Percentiles rank a stretch among this genome's conserved stretches.
Conservation (phyloP, 2,113 vertebrate species). For the Pseudopipra pipra region DNA sequence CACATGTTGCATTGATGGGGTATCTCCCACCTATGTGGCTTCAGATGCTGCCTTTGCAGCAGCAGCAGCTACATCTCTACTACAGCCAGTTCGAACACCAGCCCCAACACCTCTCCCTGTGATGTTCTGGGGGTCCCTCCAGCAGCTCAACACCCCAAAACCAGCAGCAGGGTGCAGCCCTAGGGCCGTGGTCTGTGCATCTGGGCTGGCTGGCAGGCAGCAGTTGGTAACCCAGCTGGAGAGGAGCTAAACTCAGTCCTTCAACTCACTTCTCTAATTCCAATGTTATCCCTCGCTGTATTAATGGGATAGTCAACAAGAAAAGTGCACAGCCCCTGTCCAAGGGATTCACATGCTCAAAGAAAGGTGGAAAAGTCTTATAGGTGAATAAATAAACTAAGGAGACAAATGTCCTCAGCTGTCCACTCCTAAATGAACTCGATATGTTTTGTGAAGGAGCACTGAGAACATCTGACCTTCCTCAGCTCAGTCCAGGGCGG, state of each 20-base stretch:
- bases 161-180: background rate
- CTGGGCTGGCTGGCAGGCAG: background rate
- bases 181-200: fast-evolving
- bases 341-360: background rate
- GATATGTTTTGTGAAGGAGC: background rate
- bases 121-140: background rate
- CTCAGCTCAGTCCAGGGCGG: background rate
- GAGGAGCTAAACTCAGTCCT: background rate
- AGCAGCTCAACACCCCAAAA: background rate
- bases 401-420: background rate
- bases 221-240: background rate
- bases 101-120: background rate
- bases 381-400: background rate
- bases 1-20: background rate
- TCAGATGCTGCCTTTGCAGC: background rate
- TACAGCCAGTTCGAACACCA: background rate
- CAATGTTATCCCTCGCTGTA: background rate
- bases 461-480: background rate
- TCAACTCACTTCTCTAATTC: background rate
- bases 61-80: background rate
- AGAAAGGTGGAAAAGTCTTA: background rate
- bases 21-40: background rate
- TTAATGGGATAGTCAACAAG: background rate
- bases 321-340: background rate
- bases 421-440: background rate